Evolutionary conservation across 2,797 vertebrate genomes (phyloP), one percentile per base, ranked within the genome.

Genomic region (Orestias chungarensis): DNA sequence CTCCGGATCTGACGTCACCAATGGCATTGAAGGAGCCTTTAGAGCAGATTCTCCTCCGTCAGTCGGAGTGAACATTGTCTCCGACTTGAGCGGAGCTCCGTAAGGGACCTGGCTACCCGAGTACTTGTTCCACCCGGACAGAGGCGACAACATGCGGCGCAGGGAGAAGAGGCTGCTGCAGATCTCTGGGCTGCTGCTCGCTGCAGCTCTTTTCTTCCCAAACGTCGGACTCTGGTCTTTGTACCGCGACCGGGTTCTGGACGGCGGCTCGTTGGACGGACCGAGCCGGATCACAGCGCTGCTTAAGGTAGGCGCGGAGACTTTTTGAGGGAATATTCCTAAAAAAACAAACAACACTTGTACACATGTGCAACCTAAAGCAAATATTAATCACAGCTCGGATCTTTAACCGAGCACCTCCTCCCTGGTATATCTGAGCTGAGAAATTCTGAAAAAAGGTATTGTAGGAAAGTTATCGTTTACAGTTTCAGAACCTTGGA

Each of bases 191-290:
- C 90, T 98, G 93, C 93, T 94, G 79, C 78, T 97, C 62, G 94
- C 91, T 87, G 96, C 94, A 86, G 94, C 97, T 25, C 94, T 98
- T 15, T 95, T 98, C 84, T 86, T 98, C n/a, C 96, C 96, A 15
- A 97, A 96, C 93, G 96, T 97, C 84, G 96, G 97, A 72, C 93
- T 97, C 50, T 97, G 97, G 97, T 96, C 96, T 49, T 84, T 97
- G 68, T 96, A 96, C 94, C 88, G 95, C 73, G 97, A 97, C 90
- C 92, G 95, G 76, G 94, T 96, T 66, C 91, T 95, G 79, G 95
- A 96, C 88, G 93, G 59, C 59, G 59, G 89, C 92, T 88, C 91
- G 1, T 93, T 57, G 73, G 93, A 92, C 42, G 87, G 77, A 49
- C 78, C 89, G n/a, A 17, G 82, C 12, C 93, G 93, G 92, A 62